Conservation (phyloP, 2,888 invertebrate genomes). For the Noctua janthe region DNA sequence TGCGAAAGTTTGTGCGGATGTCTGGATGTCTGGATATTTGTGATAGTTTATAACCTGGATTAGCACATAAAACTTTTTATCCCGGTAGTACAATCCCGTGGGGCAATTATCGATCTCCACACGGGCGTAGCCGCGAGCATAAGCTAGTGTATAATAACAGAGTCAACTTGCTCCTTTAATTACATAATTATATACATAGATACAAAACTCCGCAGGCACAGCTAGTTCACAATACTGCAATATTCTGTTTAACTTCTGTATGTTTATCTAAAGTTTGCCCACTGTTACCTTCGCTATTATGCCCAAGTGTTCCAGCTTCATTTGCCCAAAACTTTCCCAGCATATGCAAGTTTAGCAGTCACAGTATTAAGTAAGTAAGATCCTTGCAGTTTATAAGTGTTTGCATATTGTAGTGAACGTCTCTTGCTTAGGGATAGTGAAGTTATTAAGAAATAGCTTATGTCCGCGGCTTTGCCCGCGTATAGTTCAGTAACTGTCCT, state of each 20-base stretch:
- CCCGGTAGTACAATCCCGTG: no score
- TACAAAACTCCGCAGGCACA: neutral
- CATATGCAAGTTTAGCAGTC: constrained; percentile 55
- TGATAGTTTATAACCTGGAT: no score
- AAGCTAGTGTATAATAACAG: neutral
- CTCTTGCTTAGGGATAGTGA: neutral
- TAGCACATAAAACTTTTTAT: no score
- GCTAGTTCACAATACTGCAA: constrained; percentile 19
- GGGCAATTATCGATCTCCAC: no score
- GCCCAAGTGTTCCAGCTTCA: constrained; percentile 40
- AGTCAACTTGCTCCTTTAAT: neutral
- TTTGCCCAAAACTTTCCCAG: constrained; percentile 57
- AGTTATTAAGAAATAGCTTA: neutral
- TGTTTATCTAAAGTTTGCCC: constrained; percentile 49
- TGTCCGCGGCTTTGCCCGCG: no score
- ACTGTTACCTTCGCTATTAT: constrained; percentile 39
- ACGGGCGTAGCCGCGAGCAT: no score
- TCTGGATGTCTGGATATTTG: no score
- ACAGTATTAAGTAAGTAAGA: constrained; percentile 48
- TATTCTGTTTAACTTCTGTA: constrained; percentile 44
- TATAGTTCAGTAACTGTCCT: no score
- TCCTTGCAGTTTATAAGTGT: constrained; percentile 54
- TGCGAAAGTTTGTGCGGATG: no score
- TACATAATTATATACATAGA: neutral
- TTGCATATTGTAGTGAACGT: constrained; percentile 46